Evolutionary conservation across 30 jellyfish, hydroid and myxozoan species (phyloP).

Genomic region (Hydra vulgaris): DNA sequence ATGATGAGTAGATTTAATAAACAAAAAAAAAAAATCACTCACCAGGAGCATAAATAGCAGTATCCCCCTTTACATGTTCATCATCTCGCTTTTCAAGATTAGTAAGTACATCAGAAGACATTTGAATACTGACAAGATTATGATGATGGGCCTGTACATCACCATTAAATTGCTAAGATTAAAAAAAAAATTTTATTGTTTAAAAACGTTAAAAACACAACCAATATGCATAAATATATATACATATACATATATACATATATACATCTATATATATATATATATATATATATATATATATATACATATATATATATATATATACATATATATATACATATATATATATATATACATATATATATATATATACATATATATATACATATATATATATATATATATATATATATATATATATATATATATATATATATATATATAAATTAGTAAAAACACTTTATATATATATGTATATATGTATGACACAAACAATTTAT

Average conservation of each 20-base stretch:
- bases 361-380: neutral
- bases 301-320: neutral
- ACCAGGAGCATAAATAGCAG: slow-evolving; percentile 63
- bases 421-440: too few species aligned
- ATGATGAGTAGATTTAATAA: neutral
- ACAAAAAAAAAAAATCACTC: neutral
- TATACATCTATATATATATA: neutral
- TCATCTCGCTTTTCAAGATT: slow-evolving; percentile 81
- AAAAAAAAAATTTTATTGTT: neutral
- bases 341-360: too few species aligned
- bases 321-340: neutral
- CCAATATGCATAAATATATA: too few species aligned
- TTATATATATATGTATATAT: too few species aligned
- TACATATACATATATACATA: neutral
- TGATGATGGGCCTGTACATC: slow-evolving; percentile 78
- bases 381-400: neutral
- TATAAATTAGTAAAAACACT: too few species aligned
- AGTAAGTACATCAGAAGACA: slow-evolving; percentile 86
- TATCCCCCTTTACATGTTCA: slow-evolving; percentile 71
- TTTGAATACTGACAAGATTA: slow-evolving; percentile 66
- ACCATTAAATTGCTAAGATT: slow-evolving; percentile 44
- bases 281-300: too few species aligned
- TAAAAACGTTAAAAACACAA: too few species aligned
- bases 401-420: too few species aligned
- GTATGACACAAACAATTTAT: too few species aligned